phyloP scores from a whole-genome alignment of 2,888 invertebrate genomes.

The Latrodectus elegans region DNA sequence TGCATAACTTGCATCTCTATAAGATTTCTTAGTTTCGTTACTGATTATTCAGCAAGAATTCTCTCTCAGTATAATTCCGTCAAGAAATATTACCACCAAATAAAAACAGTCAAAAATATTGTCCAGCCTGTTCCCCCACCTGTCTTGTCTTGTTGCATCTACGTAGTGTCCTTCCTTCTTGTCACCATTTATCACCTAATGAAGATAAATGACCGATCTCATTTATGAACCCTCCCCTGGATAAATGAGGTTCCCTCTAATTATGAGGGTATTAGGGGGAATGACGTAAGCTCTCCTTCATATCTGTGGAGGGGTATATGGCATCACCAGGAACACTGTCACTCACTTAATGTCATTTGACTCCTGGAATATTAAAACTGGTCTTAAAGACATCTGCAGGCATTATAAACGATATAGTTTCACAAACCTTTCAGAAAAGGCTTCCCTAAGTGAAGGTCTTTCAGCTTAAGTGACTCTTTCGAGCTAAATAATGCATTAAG shows the following conservation, averaged over 20 bases:
- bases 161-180: background rate
- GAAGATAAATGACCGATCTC: slow-evolving; percentile 3
- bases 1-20: no score
- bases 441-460: no score
- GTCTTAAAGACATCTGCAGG: background rate
- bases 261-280: slow-evolving; percentile 1
- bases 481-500: no score
- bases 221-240: background rate
- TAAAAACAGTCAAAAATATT: background rate
- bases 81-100: background rate
- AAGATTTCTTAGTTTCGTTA: no score
- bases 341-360: background rate
- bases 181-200: background rate
- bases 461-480: no score
- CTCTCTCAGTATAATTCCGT: no score
- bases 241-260: background rate
- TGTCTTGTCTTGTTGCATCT: background rate
- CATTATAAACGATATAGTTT: no score
- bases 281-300: background rate
- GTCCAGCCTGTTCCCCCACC: background rate
- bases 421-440: no score
- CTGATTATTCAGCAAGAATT: no score
- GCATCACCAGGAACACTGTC: background rate
- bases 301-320: background rate
- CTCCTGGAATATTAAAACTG: background rate